phyloP scores from a whole-genome alignment of 1,140 invertebrate species.

The Mya arenaria region DNA sequence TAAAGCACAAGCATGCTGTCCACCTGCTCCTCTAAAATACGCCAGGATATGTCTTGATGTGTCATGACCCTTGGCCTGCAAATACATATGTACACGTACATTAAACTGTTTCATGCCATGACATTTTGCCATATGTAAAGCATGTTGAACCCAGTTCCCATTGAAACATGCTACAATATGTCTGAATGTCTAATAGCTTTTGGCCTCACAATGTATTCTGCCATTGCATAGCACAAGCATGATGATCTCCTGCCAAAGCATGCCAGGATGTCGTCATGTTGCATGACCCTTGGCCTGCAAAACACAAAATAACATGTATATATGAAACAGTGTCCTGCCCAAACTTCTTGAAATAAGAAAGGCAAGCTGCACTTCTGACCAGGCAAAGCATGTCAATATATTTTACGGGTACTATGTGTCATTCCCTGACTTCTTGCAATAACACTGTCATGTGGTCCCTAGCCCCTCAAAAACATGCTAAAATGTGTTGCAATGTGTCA shows the following conservation, averaged over 20 bases:
- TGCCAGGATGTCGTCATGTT: constrained; percentile 97
- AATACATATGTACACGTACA: constrained; percentile 87
- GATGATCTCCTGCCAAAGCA: constrained; percentile 99
- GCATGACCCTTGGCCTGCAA: constrained; percentile 95
- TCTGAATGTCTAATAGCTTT: no score
- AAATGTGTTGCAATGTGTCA: constrained; percentile 94
- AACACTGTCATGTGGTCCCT: constrained; percentile 99
- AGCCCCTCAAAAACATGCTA: constrained; percentile 99
- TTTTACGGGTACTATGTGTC: no score
- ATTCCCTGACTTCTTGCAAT: no score
- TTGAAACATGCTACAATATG: no score
- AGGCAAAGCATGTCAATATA: no score
- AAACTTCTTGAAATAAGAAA: no score
- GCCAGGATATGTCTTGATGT: constrained; percentile 95
- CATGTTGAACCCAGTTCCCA: no score
- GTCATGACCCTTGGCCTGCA: constrained; percentile 96
- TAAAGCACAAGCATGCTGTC: constrained; percentile 98
- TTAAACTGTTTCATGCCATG: constrained; percentile 93
- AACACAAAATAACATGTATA: no score
- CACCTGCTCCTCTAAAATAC: constrained; percentile 99
- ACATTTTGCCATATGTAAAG: constrained; percentile 93
- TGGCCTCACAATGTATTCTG: no score
- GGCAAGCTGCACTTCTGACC: no score
- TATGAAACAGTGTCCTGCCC: no score
- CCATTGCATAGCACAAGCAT: constrained; percentile 98